Conservation (phyloP, 2,797 vertebrate genomes). For the Gymnoscopelus microlampas region DNA sequence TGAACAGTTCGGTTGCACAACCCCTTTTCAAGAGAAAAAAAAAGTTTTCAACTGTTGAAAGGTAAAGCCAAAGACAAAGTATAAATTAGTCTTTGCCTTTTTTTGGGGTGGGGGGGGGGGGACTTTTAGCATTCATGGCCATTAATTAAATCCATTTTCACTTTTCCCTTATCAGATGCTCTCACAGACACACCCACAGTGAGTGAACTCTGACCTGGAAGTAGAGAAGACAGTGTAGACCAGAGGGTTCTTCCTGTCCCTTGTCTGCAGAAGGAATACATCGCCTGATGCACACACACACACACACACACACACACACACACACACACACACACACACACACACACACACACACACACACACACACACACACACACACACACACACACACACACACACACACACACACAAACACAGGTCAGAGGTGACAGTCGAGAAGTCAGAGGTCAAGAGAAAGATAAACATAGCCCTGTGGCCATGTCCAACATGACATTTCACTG, state of each 20-base stretch:
- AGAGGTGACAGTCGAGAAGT: constrained; percentile 57
- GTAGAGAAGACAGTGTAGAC: constrained; percentile 94
- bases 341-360: constrained; percentile 45
- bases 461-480: constrained; percentile 56
- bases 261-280: constrained; percentile 92
- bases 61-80: too few species aligned
- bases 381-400: constrained; percentile 45
- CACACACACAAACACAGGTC: constrained; percentile 38
- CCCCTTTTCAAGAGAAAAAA: too few species aligned
- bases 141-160: too few species aligned
- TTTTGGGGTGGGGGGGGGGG: too few species aligned
- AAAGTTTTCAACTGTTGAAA: too few species aligned
- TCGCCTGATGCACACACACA: constrained; percentile 84
- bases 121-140: too few species aligned
- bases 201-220: constrained; percentile 87
- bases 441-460: constrained; percentile 67
- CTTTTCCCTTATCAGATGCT: neutral
- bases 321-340: constrained; percentile 32
- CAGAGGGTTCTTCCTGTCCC: constrained; percentile 92
- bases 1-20: too few species aligned
- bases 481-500: constrained; percentile 43
- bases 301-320: constrained; percentile 24
- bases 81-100: too few species aligned
- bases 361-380: constrained; percentile 30
- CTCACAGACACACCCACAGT: constrained; percentile 21